These are phyloP conservation scores for Junco hyemalis DNA, from an alignment of 2,113 vertebrate genomes.

Conservation along the genomic window DNA sequence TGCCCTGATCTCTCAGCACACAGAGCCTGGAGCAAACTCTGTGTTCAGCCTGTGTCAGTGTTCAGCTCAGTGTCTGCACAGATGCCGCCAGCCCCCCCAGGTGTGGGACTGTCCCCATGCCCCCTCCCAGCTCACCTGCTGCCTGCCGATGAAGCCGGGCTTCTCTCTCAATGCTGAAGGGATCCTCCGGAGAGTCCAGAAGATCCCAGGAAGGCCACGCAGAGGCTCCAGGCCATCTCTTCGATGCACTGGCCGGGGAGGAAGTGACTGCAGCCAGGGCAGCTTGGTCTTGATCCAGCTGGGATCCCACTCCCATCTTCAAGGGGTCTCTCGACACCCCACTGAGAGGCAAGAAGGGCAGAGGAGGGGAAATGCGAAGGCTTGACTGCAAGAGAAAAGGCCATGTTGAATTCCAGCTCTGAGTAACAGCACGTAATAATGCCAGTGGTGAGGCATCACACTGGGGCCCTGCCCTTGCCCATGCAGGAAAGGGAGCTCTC, in stretches of 20 bases:
- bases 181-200: conserved; percentile 87
- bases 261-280: conserved; percentile 83
- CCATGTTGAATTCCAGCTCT: neutral
- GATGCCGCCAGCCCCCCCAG: neutral
- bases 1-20: neutral
- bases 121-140: conserved; percentile 75
- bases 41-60: neutral
- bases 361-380: conserved; percentile 91
- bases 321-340: conserved; percentile 87
- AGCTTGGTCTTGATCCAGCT: conserved; percentile 86
- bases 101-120: accelerated
- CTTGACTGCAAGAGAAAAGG: conserved; percentile 81
- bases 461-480: neutral
- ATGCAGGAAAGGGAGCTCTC: accelerated
- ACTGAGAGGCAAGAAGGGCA: conserved; percentile 88
- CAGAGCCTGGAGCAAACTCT: neutral
- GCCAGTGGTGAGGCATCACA: accelerated
- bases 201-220: conserved; percentile 90
- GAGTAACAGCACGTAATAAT: accelerated
- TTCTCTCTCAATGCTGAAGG: conserved; percentile 96
- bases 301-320: conserved; percentile 82
- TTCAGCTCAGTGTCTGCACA: neutral
- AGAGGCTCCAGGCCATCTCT: conserved; percentile 90
- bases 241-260: conserved; percentile 78
- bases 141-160: conserved; percentile 95